Percentiles rank a stretch among this genome's conserved stretches.
Evolutionary conservation across 1,140 invertebrate genomes (phyloP).

Genomic region (Zaprionus nigranus): DNA sequence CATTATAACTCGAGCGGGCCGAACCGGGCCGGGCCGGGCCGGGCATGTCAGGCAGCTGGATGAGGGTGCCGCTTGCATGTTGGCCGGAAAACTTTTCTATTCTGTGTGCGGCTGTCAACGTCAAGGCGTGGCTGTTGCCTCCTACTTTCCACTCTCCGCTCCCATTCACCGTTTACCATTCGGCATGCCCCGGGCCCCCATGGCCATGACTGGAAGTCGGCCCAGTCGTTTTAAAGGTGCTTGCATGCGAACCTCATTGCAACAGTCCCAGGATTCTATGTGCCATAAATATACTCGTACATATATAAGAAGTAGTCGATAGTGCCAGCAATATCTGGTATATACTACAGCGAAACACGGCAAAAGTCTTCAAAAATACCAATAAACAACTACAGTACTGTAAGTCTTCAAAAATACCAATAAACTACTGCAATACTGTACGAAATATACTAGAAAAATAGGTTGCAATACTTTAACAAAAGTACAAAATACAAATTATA

Average conservation of each 20-base stretch:
- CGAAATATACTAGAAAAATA: neutral
- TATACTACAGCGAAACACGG: too few relatives aligned
- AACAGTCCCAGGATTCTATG: neutral
- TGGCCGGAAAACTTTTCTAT: slow-evolving; percentile 62
- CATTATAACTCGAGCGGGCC: slow-evolving; percentile 45
- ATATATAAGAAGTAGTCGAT: neutral
- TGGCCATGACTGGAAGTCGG: neutral
- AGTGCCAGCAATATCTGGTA: neutral
- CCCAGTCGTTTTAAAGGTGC: slow-evolving; percentile 8
- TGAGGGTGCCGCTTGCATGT: slow-evolving; percentile 64
- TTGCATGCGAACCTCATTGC: slow-evolving; percentile 5
- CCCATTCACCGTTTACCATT: slow-evolving; percentile 4
- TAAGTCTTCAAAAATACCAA: too few relatives aligned
- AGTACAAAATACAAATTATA: neutral
- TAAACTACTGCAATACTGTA: too few relatives aligned
- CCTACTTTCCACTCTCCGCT: neutral
- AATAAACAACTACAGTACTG: too few relatives aligned
- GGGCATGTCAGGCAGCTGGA: slow-evolving; percentile 58
- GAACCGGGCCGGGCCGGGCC: slow-evolving; percentile 3
- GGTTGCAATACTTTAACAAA: neutral
- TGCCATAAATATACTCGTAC: too few relatives aligned
- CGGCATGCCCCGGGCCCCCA: slow-evolving; percentile 1
- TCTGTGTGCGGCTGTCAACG: slow-evolving; percentile 65
- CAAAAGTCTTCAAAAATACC: too few relatives aligned
- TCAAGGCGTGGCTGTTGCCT: slow-evolving; percentile 54